Conservation (phyloP, 2,113 vertebrate species). For the Elachura formosa region DNA sequence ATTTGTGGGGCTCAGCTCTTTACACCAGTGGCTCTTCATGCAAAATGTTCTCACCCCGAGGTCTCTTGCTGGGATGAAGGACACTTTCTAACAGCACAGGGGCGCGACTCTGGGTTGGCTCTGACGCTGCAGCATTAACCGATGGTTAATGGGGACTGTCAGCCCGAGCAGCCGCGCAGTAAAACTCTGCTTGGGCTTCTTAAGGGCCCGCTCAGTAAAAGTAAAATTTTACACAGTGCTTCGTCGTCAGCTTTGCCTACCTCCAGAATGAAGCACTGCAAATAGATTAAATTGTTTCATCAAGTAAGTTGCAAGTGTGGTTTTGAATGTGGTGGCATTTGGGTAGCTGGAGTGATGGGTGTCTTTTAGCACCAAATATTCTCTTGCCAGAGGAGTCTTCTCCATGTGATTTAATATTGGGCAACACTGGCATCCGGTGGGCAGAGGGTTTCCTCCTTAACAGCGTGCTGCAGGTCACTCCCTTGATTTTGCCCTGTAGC, state of each 20-base stretch:
- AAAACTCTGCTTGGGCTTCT: neutral
- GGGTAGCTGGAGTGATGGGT: neutral
- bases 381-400: slow-evolving; percentile 46
- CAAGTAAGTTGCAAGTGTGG: neutral
- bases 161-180: neutral
- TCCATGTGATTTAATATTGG: slow-evolving; percentile 38
- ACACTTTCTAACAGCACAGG: neutral
- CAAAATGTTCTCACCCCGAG: slow-evolving; percentile 51
- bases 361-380: slow-evolving; percentile 31
- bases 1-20: neutral
- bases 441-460: slow-evolving; percentile 18
- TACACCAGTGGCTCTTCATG: neutral
- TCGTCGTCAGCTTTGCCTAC: neutral
- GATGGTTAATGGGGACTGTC: slow-evolving; percentile 58
- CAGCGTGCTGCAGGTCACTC: neutral
- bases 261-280: neutral
- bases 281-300: neutral
- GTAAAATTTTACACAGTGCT: neutral
- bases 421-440: slow-evolving; percentile 77
- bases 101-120: neutral
- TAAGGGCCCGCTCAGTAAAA: neutral
- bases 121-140: slow-evolving; percentile 32
- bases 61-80: slow-evolving; percentile 49
- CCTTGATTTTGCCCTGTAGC: neutral
- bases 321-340: neutral